These are phyloP conservation scores for Charina bottae DNA, from an alignment of 2,113 vertebrate genomes.

Conservation along the genomic window DNA sequence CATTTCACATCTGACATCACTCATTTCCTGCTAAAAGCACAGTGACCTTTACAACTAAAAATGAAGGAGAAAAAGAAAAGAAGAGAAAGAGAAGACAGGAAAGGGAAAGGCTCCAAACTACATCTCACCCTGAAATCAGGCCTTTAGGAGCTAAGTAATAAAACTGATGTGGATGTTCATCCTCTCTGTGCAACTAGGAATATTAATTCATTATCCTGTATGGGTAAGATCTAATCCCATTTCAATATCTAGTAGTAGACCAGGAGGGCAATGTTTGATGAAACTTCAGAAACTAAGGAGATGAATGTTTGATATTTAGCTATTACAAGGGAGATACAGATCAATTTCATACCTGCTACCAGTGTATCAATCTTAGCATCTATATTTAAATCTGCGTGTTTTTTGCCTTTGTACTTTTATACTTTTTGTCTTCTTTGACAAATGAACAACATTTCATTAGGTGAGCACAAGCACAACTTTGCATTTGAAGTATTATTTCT, in stretches of 20 bases:
- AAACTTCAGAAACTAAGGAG: neutral
- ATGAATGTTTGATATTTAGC: neutral
- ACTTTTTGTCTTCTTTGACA: neutral
- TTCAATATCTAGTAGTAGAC: neutral
- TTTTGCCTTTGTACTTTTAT: neutral
- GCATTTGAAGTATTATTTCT: neutral
- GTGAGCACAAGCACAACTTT: neutral
- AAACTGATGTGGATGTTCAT: constrained; percentile 11
- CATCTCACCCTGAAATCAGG: constrained; percentile 1
- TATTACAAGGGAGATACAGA: neutral
- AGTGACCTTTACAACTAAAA: constrained; percentile 46
- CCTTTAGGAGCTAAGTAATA: neutral
- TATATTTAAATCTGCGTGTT: neutral
- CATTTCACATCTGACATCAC: constrained; percentile 61
- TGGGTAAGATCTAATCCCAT: neutral
- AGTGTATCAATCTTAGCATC: neutral
- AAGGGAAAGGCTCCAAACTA: constrained; percentile 36
- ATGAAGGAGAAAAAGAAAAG: neutral
- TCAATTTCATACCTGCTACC: neutral
- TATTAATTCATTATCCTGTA: neutral
- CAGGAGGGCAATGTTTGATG: neutral
- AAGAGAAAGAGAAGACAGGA: neutral
- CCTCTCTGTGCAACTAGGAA: neutral
- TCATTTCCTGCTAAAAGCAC: constrained; percentile 54
- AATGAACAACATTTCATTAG: neutral